Evolutionary conservation across 2,113 vertebrate genomes (phyloP).

Genomic region (Camelus bactrianus): DNA sequence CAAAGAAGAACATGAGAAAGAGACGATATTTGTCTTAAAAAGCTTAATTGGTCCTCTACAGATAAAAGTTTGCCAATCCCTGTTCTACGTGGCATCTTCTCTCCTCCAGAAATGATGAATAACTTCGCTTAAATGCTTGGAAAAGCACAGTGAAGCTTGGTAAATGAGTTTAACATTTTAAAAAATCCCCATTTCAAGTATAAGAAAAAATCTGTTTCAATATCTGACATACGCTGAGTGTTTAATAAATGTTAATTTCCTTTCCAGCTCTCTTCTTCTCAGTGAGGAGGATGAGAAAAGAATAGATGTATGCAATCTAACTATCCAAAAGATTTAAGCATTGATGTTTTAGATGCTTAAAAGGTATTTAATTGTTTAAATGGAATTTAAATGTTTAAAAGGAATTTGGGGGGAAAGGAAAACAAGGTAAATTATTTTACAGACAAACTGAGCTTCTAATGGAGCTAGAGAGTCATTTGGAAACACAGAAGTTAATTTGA

Average conservation of each 20-base stretch:
- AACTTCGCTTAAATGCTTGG: neutral
- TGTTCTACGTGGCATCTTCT: neutral
- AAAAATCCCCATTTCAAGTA: neutral
- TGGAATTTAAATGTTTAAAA: neutral
- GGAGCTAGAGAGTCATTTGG: neutral
- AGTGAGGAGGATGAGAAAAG: neutral
- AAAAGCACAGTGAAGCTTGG: neutral
- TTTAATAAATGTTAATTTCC: neutral
- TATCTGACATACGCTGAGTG: neutral
- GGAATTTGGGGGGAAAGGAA: neutral
- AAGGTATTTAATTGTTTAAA: neutral
- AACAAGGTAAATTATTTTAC: neutral
- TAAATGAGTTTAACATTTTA: neutral
- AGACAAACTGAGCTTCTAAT: neutral
- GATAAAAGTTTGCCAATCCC: neutral
- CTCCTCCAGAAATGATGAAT: neutral
- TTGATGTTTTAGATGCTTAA: neutral
- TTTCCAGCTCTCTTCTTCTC: neutral
- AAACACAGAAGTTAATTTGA: neutral
- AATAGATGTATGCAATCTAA: neutral
- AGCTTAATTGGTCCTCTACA: neutral
- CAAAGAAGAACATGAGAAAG: neutral
- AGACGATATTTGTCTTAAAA: neutral
- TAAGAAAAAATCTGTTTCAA: neutral
- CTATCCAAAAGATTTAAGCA: neutral